Percentiles rank a stretch among this genome's conserved stretches.
These are phyloP conservation scores for Dicentrarchus labrax DNA, from an alignment of 2,113 vertebrate genomes.

Conservation along the genomic window DNA sequence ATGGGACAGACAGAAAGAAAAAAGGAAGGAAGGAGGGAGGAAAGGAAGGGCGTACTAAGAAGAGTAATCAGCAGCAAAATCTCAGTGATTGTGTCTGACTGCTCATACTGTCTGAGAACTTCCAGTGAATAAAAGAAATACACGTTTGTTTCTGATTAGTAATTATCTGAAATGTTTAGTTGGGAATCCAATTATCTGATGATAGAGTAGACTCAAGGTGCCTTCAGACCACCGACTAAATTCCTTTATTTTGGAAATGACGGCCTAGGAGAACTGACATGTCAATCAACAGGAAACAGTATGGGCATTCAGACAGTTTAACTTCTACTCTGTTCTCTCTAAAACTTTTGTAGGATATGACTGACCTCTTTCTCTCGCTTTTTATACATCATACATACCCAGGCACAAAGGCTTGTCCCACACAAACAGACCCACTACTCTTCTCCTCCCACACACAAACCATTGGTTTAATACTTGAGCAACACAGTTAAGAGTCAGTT, in stretches of 20 bases:
- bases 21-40: conserved; percentile 46
- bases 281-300: conserved; percentile 30
- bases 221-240: not conserved
- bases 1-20: conserved; percentile 57
- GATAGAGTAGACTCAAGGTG: not conserved
- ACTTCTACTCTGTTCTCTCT: conserved; percentile 35
- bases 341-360: conserved; percentile 24
- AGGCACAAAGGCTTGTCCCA: conserved; percentile 41
- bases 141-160: not conserved
- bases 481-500: conserved; percentile 21
- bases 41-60: conserved; percentile 60
- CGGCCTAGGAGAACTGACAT: not conserved
- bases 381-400: conserved; percentile 46
- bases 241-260: not conserved
- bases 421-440: conserved; percentile 54
- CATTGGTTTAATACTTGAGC: conserved; percentile 12
- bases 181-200: not conserved
- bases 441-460: conserved; percentile 43
- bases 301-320: conserved; percentile 54
- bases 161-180: not conserved
- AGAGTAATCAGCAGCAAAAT: conserved; percentile 51
- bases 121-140: no score
- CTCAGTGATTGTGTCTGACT: conserved; percentile 31
- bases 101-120: conserved; percentile 33
- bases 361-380: conserved; percentile 52